Percentiles rank a stretch among this genome's conserved stretches.
Evolutionary conservation across 1,140 invertebrate genomes (phyloP).

Genomic region (Oryctes rhinoceros): DNA sequence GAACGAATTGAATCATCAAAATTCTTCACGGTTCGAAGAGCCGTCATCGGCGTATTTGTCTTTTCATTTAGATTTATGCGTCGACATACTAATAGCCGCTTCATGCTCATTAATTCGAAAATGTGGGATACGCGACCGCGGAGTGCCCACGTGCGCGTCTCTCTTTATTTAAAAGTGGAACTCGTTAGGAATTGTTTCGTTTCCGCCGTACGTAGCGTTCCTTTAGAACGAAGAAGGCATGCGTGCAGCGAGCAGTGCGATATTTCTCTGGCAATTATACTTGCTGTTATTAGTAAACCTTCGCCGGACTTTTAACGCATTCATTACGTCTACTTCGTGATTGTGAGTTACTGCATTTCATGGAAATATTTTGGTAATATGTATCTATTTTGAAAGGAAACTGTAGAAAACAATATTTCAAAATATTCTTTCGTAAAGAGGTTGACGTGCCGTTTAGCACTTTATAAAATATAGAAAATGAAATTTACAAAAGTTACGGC

Average conservation of each 20-base stretch:
- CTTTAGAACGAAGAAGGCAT: neutral
- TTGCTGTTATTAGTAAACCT: neutral
- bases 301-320: neutral
- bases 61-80: slow-evolving; percentile 22
- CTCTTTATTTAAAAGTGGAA: neutral
- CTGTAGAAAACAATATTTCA: no score
- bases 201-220: neutral
- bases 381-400: neutral
- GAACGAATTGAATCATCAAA: slow-evolving; percentile 9
- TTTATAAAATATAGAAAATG: no score
- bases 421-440: no score
- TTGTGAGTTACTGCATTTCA: neutral
- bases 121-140: slow-evolving; percentile 2
- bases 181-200: slow-evolving; percentile 21
- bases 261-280: neutral
- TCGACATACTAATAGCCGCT: slow-evolving; percentile 1
- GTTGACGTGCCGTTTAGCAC: no score
- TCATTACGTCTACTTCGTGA: neutral
- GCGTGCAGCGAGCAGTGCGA: neutral
- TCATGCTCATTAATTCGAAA: slow-evolving; percentile 11
- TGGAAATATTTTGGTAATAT: neutral
- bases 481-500: no score
- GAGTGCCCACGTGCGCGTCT: neutral
- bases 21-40: slow-evolving; percentile 13
- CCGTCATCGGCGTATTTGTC: slow-evolving; percentile 10